Percentiles rank a stretch among this genome's conserved stretches.
Evolutionary conservation across 2,797 vertebrate genomes (phyloP).

Genomic region (Gorsachius magnificus): DNA sequence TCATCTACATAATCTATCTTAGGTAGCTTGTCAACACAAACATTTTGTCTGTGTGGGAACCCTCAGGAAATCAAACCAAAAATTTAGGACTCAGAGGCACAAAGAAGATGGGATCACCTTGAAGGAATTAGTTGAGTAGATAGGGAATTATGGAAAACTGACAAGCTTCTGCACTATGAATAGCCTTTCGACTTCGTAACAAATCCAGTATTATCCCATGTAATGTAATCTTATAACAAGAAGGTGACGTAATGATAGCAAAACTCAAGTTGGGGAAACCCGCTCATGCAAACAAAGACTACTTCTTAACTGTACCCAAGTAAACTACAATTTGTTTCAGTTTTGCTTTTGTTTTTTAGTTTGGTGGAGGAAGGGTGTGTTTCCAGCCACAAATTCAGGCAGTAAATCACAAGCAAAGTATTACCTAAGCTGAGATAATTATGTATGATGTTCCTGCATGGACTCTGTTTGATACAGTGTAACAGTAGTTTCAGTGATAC

Average conservation of each 20-base stretch:
- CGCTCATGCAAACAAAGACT: background rate
- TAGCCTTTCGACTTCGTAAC: background rate
- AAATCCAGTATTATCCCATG: background rate
- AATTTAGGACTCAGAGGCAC: background rate
- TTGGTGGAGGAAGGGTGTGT: background rate
- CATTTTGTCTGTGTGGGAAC: background rate
- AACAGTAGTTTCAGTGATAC: background rate
- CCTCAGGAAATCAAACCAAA: background rate
- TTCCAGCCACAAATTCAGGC: background rate
- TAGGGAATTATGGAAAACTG: background rate
- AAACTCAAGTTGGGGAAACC: background rate
- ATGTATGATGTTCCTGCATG: background rate
- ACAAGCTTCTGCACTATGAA: background rate
- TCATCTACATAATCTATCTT: background rate
- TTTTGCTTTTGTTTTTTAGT: background rate
- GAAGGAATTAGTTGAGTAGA: background rate
- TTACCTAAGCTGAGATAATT: rapidly evolving
- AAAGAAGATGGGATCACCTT: background rate
- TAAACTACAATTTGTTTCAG: background rate
- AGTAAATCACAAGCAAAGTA: background rate
- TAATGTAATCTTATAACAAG: background rate
- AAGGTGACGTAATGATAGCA: rapidly evolving
- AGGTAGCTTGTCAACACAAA: background rate
- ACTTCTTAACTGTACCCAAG: background rate
- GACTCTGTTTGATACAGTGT: background rate